Conservation (phyloP, 2,797 vertebrate species). For the Sylvilagus floridanus region DNA sequence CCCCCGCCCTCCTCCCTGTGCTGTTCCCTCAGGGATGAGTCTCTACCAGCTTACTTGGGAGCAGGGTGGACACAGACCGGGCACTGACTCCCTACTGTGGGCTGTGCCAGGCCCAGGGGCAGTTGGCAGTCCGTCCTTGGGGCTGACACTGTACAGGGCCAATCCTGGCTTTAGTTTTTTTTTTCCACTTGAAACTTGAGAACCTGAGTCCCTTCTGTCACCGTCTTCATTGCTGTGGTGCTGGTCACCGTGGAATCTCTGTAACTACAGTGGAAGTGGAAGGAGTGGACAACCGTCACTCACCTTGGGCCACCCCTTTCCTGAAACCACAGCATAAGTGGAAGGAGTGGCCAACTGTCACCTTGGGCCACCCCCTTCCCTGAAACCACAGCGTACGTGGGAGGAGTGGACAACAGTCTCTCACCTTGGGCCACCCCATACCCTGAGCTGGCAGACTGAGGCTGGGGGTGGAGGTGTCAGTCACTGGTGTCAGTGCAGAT, state of each 20-base stretch:
- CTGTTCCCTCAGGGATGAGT: background rate
- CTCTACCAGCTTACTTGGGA: background rate
- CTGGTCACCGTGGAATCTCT: background rate
- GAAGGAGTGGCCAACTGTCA: too few relatives aligned
- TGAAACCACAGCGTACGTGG: too few relatives aligned
- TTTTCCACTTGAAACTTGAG: constrained; percentile 17
- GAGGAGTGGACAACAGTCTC: too few relatives aligned
- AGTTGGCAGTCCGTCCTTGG: background rate
- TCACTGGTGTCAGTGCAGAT: background rate
- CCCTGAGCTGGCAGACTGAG: background rate
- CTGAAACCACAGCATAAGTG: too few relatives aligned
- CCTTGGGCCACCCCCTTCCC: too few relatives aligned
- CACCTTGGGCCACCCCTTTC: background rate
- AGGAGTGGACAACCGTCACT: background rate
- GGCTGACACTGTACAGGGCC: background rate
- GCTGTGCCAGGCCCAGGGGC: background rate
- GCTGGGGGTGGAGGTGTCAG: background rate
- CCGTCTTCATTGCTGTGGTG: background rate
- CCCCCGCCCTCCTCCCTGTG: background rate
- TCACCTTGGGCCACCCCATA: rapidly evolving
- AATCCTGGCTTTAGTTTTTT: background rate
- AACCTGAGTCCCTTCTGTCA: constrained; percentile 32
- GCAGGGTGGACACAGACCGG: rapidly evolving
- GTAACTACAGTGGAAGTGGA: background rate
- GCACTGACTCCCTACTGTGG: background rate